A percentile compares a stretch with the other conserved stretches of the same genome.
Conservation (phyloP, 2,797 vertebrate genomes). For the Cichlasoma orientale region DNA sequence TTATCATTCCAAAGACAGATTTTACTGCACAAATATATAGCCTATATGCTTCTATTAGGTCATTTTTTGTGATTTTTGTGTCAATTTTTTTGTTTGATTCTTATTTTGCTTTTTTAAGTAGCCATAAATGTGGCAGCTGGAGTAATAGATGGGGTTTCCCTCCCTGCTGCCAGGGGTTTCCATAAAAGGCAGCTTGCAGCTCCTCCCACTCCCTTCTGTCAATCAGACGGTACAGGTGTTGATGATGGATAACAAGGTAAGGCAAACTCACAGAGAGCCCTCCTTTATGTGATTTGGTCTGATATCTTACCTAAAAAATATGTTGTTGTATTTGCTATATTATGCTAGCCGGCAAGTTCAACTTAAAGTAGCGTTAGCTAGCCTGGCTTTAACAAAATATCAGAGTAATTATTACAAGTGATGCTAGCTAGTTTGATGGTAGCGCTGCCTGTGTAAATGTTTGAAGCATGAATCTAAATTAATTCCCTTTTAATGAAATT, state of each 20-base stretch:
- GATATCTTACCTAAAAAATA: not conserved
- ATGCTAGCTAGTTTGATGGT: not conserved
- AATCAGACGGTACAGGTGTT: not conserved
- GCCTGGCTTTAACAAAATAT: not conserved
- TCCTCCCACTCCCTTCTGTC: not conserved
- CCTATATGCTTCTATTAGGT: not conserved
- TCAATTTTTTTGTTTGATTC: too few species aligned
- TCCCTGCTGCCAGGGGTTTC: not conserved
- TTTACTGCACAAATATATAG: too few species aligned
- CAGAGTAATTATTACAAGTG: not conserved
- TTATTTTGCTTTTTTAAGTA: not conserved
- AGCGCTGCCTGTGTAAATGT: not conserved
- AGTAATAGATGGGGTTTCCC: not conserved
- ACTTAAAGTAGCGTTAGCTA: not conserved
- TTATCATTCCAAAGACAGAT: too few species aligned
- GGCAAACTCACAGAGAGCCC: not conserved
- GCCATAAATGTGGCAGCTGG: not conserved
- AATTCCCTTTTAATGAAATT: not conserved
- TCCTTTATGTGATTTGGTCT: not conserved
- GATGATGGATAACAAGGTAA: not conserved
- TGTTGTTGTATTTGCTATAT: not conserved
- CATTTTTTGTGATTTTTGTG: too few species aligned
- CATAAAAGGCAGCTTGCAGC: not conserved
- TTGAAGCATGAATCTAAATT: not conserved
- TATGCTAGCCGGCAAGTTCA: not conserved